These are phyloP conservation scores for Acronicta aceris DNA, from an alignment of 2,888 invertebrate genomes.

Conservation along the genomic window DNA sequence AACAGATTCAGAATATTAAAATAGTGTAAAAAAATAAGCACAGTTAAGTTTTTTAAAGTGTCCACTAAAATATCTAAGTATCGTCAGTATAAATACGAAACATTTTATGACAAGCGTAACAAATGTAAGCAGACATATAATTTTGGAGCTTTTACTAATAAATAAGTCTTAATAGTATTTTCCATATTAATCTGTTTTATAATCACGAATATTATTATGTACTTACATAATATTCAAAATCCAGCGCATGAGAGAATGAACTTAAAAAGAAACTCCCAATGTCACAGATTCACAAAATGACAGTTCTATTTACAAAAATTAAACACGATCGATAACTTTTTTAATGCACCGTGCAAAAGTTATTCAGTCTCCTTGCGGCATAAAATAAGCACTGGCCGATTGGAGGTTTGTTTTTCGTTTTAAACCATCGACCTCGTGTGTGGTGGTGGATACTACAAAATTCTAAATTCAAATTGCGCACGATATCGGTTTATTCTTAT, in stretches of 20 bases:
- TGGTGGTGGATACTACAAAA: slow-evolving; percentile 60
- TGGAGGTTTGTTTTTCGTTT: slow-evolving; percentile 66
- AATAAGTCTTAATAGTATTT: no score
- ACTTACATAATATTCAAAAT: slow-evolving; percentile 36
- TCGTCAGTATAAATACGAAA: no score
- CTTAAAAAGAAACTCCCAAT: slow-evolving; percentile 30
- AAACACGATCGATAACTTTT: slow-evolving; percentile 42
- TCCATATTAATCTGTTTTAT: background rate
- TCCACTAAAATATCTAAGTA: no score
- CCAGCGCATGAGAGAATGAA: slow-evolving; percentile 43
- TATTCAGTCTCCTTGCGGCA: slow-evolving; percentile 53
- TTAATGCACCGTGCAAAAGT: slow-evolving; percentile 48
- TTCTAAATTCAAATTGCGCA: slow-evolving; percentile 24
- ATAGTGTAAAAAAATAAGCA: no score
- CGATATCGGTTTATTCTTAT: background rate
- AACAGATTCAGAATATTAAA: no score
- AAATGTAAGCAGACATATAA: no score
- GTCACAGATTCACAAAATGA: slow-evolving; percentile 45
- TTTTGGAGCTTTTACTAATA: no score
- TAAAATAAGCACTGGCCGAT: slow-evolving; percentile 69
- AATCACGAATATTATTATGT: background rate
- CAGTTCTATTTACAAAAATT: slow-evolving; percentile 42
- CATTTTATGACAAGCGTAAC: no score
- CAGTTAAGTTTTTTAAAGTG: no score
- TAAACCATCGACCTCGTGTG: slow-evolving; percentile 64